Conservation (phyloP, 92 coral and sea anemone genomes). For the Epizoanthus ramosus region DNA sequence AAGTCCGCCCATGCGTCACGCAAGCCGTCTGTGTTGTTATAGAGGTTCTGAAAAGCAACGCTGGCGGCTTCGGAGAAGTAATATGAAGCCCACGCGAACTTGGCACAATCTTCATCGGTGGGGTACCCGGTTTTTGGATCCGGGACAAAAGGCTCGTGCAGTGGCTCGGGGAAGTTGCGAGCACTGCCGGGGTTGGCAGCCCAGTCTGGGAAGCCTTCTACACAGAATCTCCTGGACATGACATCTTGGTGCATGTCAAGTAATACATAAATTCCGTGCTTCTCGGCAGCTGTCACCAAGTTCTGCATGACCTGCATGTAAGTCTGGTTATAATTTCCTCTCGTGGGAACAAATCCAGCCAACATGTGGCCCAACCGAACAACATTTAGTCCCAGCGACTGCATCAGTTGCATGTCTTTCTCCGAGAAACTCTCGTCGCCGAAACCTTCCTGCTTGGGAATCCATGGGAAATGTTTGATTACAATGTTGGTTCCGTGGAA, state of each 20-base stretch:
- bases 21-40: constrained; percentile 86
- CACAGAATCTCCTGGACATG: constrained; percentile 89
- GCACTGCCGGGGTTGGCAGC: constrained; percentile 85
- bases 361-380: constrained; percentile 97
- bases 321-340: constrained; percentile 87
- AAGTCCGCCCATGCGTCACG: constrained; percentile 91
- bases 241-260: constrained; percentile 98
- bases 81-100: constrained; percentile 83
- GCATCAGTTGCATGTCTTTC: constrained; percentile 90
- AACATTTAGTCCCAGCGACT: constrained; percentile 90
- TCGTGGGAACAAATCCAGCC: constrained; percentile 92
- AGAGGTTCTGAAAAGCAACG: constrained; percentile 89
- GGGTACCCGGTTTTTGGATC: constrained; percentile 91
- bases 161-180: constrained; percentile 81
- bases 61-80: constrained; percentile 90
- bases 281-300: constrained; percentile 77
- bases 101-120: constrained; percentile 80
- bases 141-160: constrained; percentile 77
- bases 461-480: constrained; percentile 94
- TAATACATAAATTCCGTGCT: constrained; percentile 88
- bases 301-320: constrained; percentile 78
- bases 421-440: constrained; percentile 82
- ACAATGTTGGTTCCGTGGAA: constrained; percentile 97
- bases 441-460: constrained; percentile 86
- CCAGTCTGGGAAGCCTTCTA: constrained; percentile 97